Evolutionary conservation across 1,140 invertebrate genomes (phyloP).

Genomic region (Temnothorax longispinosus): DNA sequence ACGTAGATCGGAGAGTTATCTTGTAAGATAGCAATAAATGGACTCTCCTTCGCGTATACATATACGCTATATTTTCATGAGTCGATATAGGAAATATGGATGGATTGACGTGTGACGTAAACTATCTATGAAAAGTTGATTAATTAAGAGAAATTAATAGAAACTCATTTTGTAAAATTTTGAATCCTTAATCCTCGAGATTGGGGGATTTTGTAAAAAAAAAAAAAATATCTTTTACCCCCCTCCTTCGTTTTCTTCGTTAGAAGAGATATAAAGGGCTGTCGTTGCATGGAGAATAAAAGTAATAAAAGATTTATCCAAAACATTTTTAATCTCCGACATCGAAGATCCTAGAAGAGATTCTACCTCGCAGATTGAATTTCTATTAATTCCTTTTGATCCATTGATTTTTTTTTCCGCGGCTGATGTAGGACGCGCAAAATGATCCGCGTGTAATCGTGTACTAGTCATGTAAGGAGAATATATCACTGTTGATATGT

Average conservation of each 20-base stretch:
- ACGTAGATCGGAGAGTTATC: conserved; percentile 56
- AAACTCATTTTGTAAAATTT: conserved; percentile 1
- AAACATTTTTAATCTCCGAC: background rate
- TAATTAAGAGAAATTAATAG: conserved; percentile 19
- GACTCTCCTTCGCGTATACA: conserved; percentile 76
- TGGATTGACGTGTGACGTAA: conserved; percentile 22
- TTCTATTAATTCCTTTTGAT: conserved; percentile 36
- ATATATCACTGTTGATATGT: conserved; percentile 85
- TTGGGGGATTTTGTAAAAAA: background rate
- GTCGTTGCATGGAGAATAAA: background rate
- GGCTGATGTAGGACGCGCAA: background rate
- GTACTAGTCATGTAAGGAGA: conserved; percentile 69
- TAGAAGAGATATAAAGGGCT: background rate
- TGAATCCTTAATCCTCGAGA: background rate
- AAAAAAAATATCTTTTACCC: background rate
- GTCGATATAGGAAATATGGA: conserved; percentile 1
- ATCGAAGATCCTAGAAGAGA: background rate
- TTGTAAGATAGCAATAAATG: conserved; percentile 81
- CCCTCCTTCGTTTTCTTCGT: background rate
- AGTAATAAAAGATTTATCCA: background rate
- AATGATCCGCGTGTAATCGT: conserved; percentile 47
- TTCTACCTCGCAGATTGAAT: background rate
- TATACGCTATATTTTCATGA: conserved; percentile 52
- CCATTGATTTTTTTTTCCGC: background rate
- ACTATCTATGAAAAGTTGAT: conserved; percentile 12